Evolutionary conservation across 2,888 invertebrate genomes (phyloP).

Genomic region (Lucinisca nassula): DNA sequence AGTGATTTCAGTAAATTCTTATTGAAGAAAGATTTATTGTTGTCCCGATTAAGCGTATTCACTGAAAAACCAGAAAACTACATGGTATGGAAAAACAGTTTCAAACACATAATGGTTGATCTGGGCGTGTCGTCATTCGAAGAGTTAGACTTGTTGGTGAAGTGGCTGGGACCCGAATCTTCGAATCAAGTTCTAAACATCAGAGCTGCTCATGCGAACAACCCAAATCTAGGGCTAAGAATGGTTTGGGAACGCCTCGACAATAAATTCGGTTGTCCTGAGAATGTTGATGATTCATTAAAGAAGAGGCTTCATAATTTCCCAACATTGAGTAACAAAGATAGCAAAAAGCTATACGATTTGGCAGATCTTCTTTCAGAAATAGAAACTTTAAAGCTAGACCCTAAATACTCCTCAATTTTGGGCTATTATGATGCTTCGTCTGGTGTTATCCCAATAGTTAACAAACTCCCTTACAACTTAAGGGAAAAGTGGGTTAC

Average conservation of each 20-base stretch:
- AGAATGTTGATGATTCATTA: conserved; percentile 20
- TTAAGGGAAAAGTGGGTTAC: conserved; percentile 30
- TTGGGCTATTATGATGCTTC: conserved; percentile 33
- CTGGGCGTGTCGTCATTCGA: neutral
- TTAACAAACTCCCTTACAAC: conserved; percentile 16
- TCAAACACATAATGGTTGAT: neutral
- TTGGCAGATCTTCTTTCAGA: conserved; percentile 24
- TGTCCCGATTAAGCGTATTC: neutral
- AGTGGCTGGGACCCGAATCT: conserved; percentile 44
- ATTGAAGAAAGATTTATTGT: conserved; percentile 16
- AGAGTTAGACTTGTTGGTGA: conserved; percentile 48
- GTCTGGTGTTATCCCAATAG: conserved; percentile 21
- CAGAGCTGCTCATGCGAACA: conserved; percentile 28
- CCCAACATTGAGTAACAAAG: conserved; percentile 16
- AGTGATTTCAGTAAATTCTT: conserved; percentile 10
- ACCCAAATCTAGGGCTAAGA: conserved; percentile 22
- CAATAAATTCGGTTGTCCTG: conserved; percentile 48
- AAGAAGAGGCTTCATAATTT: conserved; percentile 27
- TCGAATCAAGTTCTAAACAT: conserved; percentile 42
- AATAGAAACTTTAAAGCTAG: conserved; percentile 12
- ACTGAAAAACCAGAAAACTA: conserved; percentile 3
- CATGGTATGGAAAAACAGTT: conserved; percentile 1
- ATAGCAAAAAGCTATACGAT: conserved; percentile 18
- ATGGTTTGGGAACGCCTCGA: conserved; percentile 44
- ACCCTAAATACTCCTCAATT: conserved; percentile 8